phyloP scores from a whole-genome alignment of 2,797 vertebrate species.

The Macropodus opercularis region DNA sequence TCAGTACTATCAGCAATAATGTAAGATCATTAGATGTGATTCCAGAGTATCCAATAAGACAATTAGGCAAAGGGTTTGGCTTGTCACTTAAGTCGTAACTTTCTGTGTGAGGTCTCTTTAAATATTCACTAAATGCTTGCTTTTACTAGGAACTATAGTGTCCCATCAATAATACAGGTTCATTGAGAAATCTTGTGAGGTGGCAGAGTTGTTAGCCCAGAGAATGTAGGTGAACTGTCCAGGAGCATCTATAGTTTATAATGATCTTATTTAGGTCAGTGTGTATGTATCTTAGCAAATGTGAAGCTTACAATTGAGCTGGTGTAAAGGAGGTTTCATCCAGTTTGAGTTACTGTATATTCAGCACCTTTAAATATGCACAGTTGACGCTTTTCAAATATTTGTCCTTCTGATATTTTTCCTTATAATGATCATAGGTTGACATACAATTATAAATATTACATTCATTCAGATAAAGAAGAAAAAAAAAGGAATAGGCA shows the following conservation, averaged over 20 bases:
- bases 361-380: not conserved
- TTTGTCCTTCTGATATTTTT: not conserved
- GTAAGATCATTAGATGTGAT: not conserved
- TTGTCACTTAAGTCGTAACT: not conserved
- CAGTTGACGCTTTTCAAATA: not conserved
- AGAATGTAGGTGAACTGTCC: slow-evolving; percentile 1
- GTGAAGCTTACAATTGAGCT: not conserved
- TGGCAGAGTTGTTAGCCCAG: slow-evolving; percentile 2
- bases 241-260: not conserved
- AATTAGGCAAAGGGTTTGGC: not conserved
- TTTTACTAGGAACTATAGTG: not conserved
- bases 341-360: not conserved
- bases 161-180: slow-evolving; percentile 14
- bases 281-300: no score
- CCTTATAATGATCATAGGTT: not conserved
- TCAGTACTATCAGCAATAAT: not conserved
- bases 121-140: not conserved
- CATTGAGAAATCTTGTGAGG: slow-evolving; percentile 14
- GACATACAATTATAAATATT: no score
- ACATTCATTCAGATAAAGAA: not conserved
- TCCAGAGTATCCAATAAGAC: not conserved
- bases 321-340: not conserved
- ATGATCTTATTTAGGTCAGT: not conserved
- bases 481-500: no score
- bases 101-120: not conserved